Evolutionary conservation across 2,797 vertebrate genomes (phyloP).

Genomic region (Hippoglossus hippoglossus): DNA sequence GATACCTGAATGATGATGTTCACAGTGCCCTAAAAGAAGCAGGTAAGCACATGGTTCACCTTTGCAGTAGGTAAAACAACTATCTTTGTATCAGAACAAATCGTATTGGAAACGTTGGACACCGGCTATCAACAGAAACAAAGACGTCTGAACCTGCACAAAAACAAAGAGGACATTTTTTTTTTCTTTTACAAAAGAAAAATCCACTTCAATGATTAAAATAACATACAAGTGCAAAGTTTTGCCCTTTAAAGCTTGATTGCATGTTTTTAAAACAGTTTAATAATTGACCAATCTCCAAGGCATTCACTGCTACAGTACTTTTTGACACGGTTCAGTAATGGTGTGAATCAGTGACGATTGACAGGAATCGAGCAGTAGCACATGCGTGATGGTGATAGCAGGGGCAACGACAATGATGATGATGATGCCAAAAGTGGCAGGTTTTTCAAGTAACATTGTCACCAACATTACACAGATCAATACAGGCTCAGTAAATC

Average conservation of each 20-base stretch:
- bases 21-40: constrained; percentile 73
- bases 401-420: background rate
- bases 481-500: background rate
- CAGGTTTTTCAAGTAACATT: background rate
- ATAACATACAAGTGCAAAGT: constrained; percentile 69
- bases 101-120: constrained; percentile 28
- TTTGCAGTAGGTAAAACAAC: constrained; percentile 45
- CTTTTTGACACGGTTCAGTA: constrained; percentile 47
- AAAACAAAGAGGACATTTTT: constrained; percentile 29
- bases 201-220: constrained; percentile 42
- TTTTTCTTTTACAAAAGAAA: constrained; percentile 14
- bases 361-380: constrained; percentile 29
- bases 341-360: constrained; percentile 12
- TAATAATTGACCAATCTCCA: constrained; percentile 59
- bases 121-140: constrained; percentile 25
- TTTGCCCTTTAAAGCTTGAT: constrained; percentile 56
- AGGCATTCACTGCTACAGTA: constrained; percentile 80
- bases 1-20: constrained; percentile 66
- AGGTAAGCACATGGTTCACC: constrained; percentile 58
- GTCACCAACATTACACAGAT: background rate
- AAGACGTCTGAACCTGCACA: constrained; percentile 47
- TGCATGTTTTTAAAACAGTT: constrained; percentile 60
- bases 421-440: background rate
- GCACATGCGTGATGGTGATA: constrained; percentile 41
- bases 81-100: constrained; percentile 31